Percentiles rank a stretch among this genome's conserved stretches.
These are phyloP conservation scores for Holothuria scabra DNA, from an alignment of 53 echinoderm and acorn worm genomes.

Conservation along the genomic window DNA sequence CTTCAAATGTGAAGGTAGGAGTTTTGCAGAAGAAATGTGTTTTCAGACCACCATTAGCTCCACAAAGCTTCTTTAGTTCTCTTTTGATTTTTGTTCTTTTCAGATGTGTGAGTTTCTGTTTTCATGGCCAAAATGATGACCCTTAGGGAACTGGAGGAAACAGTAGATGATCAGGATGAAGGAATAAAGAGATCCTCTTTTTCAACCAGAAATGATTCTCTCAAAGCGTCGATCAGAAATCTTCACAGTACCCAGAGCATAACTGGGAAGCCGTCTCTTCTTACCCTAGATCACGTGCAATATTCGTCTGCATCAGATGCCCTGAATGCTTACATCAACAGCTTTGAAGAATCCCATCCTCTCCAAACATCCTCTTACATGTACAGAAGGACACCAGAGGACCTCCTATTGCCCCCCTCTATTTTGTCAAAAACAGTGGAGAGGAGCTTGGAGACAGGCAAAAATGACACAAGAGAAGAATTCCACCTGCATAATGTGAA, in stretches of 20 bases:
- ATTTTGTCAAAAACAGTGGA: slow-evolving; percentile 75
- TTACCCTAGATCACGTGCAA: slow-evolving; percentile 83
- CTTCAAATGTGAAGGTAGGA: too few relatives aligned
- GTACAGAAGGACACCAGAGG: slow-evolving; percentile 74
- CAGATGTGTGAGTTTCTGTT: too few relatives aligned
- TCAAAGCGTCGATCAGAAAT: not conserved
- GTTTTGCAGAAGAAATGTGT: too few relatives aligned
- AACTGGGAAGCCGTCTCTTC: slow-evolving; percentile 69
- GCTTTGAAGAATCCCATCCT: slow-evolving; percentile 70
- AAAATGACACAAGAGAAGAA: slow-evolving; percentile 76
- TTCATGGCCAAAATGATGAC: slow-evolving; percentile 25
- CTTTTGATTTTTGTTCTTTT: too few relatives aligned
- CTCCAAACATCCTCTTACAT: slow-evolving; percentile 9
- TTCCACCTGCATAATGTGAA: slow-evolving; percentile 67
- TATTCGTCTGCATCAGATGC: slow-evolving; percentile 86
- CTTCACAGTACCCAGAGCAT: slow-evolving; percentile 91
- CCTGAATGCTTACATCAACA: slow-evolving; percentile 79
- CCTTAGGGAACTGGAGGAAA: slow-evolving; percentile 32
- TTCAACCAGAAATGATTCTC: not conserved
- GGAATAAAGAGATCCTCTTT: not conserved
- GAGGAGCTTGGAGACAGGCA: slow-evolving; percentile 86
- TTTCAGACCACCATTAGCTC: too few relatives aligned
- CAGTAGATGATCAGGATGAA: slow-evolving; percentile 7
- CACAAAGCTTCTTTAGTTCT: too few relatives aligned
- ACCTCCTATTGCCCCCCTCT: slow-evolving; percentile 71